phyloP scores from a whole-genome alignment of 2,888 invertebrate genomes.

The Polydrusus pterygomalis region DNA sequence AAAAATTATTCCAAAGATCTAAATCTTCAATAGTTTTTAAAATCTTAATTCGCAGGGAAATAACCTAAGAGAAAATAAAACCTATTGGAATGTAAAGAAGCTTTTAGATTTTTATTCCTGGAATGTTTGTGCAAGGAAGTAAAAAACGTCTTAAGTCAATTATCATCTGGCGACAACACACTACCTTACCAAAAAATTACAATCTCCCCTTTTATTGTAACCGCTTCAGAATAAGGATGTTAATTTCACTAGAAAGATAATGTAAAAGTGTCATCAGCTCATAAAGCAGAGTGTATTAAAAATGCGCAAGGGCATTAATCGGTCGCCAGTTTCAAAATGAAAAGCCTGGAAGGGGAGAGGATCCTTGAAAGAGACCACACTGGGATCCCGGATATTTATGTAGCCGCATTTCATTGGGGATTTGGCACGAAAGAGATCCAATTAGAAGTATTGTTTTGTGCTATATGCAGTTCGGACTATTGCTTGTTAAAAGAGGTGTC shows the following conservation, averaged over 20 bases:
- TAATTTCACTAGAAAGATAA: slow-evolving; percentile 56
- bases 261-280: slow-evolving; percentile 67
- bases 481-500: background rate
- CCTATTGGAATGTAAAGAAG: background rate
- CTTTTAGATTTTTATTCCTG: background rate
- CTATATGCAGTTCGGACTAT: slow-evolving; percentile 2
- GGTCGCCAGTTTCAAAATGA: slow-evolving; percentile 68
- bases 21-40: too few species aligned
- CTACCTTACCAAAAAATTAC: slow-evolving; percentile 17
- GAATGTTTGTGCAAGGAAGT: background rate
- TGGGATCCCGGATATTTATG: slow-evolving; percentile 44
- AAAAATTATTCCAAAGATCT: too few species aligned
- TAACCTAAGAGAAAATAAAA: too few species aligned
- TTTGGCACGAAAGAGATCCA: slow-evolving; percentile 27
- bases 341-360: slow-evolving; percentile 60
- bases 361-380: slow-evolving; percentile 50
- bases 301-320: slow-evolving; percentile 68
- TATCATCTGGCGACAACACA: background rate
- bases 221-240: slow-evolving; percentile 40
- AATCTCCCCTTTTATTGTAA: slow-evolving; percentile 33
- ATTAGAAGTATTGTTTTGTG: slow-evolving; percentile 27
- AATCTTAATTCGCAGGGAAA: too few species aligned
- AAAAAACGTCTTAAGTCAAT: slow-evolving; percentile 1
- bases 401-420: slow-evolving; percentile 18
- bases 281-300: slow-evolving; percentile 68